These are phyloP conservation scores for Thereva nobilitata DNA, from an alignment of 2,888 invertebrate species.

Conservation along the genomic window DNA sequence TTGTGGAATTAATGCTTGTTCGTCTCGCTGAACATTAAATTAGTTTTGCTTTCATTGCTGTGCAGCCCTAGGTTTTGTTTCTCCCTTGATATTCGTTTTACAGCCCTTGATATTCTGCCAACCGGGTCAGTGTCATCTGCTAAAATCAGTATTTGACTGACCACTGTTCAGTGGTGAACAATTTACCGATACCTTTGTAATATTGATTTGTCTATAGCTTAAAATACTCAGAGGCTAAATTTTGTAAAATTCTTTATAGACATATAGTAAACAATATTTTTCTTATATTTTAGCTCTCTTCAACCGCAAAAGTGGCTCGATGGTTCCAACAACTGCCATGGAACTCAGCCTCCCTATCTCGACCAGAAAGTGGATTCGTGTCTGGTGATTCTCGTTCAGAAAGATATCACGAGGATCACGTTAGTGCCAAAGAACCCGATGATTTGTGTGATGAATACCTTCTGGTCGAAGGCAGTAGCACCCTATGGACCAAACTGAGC, in stretches of 20 bases:
- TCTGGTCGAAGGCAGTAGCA: slow-evolving; percentile 69
- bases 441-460: slow-evolving; percentile 64
- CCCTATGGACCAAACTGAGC: slow-evolving; percentile 70
- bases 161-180: too few relatives aligned
- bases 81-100: too few relatives aligned
- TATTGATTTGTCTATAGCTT: too few relatives aligned
- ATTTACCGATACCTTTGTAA: too few relatives aligned
- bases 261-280: slow-evolving; percentile 25
- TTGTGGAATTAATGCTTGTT: too few relatives aligned
- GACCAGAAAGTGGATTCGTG: slow-evolving; percentile 78
- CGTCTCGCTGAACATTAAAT: too few relatives aligned
- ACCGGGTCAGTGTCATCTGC: too few relatives aligned
- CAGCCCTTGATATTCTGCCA: too few relatives aligned
- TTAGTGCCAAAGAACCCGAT: slow-evolving; percentile 53
- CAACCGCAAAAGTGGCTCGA: slow-evolving; percentile 77
- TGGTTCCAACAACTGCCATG: slow-evolving; percentile 74
- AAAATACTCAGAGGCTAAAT: too few relatives aligned
- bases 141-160: too few relatives aligned
- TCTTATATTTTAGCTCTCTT: slow-evolving; percentile 65
- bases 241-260: not conserved
- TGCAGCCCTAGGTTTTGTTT: too few relatives aligned
- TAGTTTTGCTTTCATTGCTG: too few relatives aligned
- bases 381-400: slow-evolving; percentile 67
- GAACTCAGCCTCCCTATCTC: slow-evolving; percentile 65
- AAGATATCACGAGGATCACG: slow-evolving; percentile 59